Evolutionary conservation across 1,140 invertebrate species (phyloP).

Genomic region (Diplogasteroides magnus): DNA sequence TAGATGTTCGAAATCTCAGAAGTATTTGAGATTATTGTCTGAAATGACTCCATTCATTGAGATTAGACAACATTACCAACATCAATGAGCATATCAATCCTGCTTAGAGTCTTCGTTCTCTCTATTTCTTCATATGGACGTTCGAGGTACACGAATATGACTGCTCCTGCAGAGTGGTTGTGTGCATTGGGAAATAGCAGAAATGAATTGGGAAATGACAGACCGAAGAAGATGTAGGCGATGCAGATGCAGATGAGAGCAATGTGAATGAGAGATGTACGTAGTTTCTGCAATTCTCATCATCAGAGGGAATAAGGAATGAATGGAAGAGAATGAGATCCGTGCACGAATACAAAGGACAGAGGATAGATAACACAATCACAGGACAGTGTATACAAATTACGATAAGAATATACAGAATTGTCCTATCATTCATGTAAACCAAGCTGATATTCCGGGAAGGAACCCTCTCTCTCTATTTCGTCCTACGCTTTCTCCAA

Average conservation of each 20-base stretch:
- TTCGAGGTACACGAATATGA: not conserved
- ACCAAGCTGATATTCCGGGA: no score
- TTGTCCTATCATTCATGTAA: no score
- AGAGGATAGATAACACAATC: no score
- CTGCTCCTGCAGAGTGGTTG: not conserved
- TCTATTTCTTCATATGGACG: not conserved
- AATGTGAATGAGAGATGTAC: not conserved
- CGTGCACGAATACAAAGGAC: no score
- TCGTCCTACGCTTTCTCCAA: no score
- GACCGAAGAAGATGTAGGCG: not conserved
- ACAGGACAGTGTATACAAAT: no score
- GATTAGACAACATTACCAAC: not conserved
- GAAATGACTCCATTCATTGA: no score
- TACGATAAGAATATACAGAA: no score
- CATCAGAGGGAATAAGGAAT: not conserved
- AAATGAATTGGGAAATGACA: not conserved
- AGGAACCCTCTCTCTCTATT: no score
- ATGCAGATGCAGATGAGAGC: not conserved
- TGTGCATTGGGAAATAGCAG: not conserved
- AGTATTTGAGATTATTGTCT: no score
- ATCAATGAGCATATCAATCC: not conserved
- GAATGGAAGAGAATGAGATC: not conserved
- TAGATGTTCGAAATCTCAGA: no score
- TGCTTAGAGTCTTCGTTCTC: not conserved
- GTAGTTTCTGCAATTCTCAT: not conserved